A percentile compares a stretch with the other conserved stretches of the same genome.
Evolutionary conservation across 2,797 vertebrate genomes (phyloP).

Genomic region (Xenops minutus): DNA sequence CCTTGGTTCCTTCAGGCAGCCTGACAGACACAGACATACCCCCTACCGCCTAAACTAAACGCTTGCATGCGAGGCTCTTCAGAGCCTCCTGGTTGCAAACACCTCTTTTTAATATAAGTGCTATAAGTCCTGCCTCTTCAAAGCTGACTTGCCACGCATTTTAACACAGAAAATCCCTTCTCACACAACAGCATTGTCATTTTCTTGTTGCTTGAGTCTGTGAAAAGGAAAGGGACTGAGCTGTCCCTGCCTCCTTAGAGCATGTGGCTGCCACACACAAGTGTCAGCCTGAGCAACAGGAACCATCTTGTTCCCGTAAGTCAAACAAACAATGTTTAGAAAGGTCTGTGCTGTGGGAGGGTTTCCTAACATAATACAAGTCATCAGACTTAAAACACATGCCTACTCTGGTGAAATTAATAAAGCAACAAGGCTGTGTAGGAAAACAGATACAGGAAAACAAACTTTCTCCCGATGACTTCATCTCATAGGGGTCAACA

Average conservation of each 20-base stretch:
- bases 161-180: neutral
- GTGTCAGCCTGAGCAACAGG: neutral
- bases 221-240: neutral
- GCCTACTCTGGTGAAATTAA: neutral
- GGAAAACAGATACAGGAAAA: slow-evolving; percentile 35
- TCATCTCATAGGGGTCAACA: slow-evolving; percentile 17
- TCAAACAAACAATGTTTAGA: slow-evolving; percentile 32
- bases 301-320: neutral
- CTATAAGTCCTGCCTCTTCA: neutral
- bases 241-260: neutral
- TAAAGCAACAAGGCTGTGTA: neutral
- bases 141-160: neutral
- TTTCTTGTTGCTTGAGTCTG: neutral
- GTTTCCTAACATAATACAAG: slow-evolving; percentile 21
- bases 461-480: slow-evolving; percentile 49
- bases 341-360: slow-evolving; percentile 45
- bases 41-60: fast-evolving
- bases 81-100: neutral
- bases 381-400: slow-evolving; percentile 35
- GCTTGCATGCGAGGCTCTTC: fast-evolving
- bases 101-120: neutral
- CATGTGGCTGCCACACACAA: neutral
- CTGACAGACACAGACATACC: neutral
- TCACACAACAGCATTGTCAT: neutral
- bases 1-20: neutral